Evolutionary conservation across 2,888 invertebrate genomes (phyloP), one percentile per base, ranked within the genome.

Genomic region (Leptinotarsa peninsularis): DNA sequence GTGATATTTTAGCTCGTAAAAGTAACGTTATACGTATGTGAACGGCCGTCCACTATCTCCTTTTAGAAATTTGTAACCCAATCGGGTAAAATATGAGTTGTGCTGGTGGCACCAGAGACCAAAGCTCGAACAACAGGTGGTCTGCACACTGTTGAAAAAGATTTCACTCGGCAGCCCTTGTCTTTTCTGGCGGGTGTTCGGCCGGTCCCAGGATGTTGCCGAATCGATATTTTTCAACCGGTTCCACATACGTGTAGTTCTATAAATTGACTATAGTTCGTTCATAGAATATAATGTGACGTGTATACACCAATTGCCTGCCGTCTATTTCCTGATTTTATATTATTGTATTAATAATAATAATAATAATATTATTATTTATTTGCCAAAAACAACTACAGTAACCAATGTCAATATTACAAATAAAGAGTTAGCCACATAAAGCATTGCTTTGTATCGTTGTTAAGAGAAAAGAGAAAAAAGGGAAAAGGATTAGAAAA

Each of bases 111-210:
- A 66, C 67, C 68, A 74, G 56, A 71, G 74, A 70, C 70, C 60
- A 58, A 58, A 23, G 43, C 43, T 3, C 10, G 49, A 21, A 76
- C 75, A 79, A 80, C 80, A 80, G 80, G 80, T 80, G 80, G 80
- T 67, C 66, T 73, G 73, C 80, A 78, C 75, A 75, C 80, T 74
- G 74, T 50, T 66, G 43, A 76, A 74, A 74, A 76, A 66, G 27
- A 66, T 72, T 70, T 76, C 72, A 76, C 74, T 74, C 69, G 63
- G 66, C 74, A 76, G 49, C 76, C 76, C 74, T 71, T 74, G 74
- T 74, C 66, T 33, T 68, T 67, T 56, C 21, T 67, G 50, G 49
- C 60, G 74, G 69, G 63, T 69, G 52, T 72, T 71, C 49, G 66
- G 69, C 56, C 56, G 54, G 49, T 4, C n/a, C 13, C 74, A 23